Conservation (phyloP, 2,797 vertebrate genomes). For the Hydrolagus colliei region DNA sequence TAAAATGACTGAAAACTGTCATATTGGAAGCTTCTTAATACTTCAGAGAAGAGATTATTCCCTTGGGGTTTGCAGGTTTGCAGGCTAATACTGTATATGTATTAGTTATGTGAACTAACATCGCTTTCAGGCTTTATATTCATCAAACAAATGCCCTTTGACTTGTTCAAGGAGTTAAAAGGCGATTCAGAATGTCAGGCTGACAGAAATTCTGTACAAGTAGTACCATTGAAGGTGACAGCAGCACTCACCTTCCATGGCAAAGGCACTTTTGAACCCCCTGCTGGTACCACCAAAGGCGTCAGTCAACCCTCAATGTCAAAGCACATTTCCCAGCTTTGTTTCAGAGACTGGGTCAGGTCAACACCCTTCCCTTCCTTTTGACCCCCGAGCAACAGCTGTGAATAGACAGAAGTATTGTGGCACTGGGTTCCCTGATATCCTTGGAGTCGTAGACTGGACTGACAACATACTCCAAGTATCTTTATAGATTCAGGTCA, state of each 20-base stretch:
- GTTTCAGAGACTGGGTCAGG: not conserved
- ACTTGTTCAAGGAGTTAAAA: slow-evolving; percentile 10
- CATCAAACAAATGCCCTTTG: not conserved
- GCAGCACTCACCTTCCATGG: not conserved
- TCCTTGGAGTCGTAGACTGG: too few species aligned
- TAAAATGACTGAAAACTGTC: not conserved
- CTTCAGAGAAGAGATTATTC: not conserved
- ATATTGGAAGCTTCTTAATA: not conserved
- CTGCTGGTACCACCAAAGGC: not conserved
- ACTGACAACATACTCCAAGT: too few species aligned
- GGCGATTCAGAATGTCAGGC: slow-evolving; percentile 4
- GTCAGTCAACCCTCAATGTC: not conserved
- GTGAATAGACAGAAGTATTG: too few species aligned
- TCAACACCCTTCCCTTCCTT: not conserved
- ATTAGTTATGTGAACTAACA: not conserved
- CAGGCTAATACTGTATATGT: not conserved
- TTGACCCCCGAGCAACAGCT: not conserved
- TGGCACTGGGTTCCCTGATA: not conserved
- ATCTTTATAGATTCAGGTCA: not conserved
- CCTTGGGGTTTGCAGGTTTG: not conserved
- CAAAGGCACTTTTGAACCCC: not conserved
- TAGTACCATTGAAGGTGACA: not conserved
- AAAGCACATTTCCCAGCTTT: not conserved
- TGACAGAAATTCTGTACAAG: not conserved
- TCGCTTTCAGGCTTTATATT: not conserved